Base-by-base conservation (phyloP, 2,113 vertebrate species). In the Trinectes maculatus region DNA sequence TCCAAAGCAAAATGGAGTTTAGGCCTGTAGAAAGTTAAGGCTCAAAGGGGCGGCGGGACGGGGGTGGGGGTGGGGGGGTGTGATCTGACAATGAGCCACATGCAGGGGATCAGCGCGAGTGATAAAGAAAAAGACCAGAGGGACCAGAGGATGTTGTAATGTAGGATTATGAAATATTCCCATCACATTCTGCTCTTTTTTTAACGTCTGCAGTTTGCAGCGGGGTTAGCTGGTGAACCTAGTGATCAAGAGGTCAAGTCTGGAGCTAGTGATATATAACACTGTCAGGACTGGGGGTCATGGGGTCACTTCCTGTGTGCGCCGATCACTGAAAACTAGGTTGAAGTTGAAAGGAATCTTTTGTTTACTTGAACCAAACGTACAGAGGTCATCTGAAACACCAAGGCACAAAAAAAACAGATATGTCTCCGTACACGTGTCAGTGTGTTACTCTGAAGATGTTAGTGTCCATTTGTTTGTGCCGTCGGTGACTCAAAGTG, bases 61-160 rank as follows among this genome's bases (percentile, higher is more conserved):
- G n/a, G n/a, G n/a, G n/a, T n/a, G n/a, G n/a, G 9, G 48, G 42
- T 13, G 37, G 24, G 22, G 63, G 15, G 46, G 48, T 51, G 13
- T 47, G 37, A 73, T 5, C 47, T 6, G 63, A 69, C 31, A 74
- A 46, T 19, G 28, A 54, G 54, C 10, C 1, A 4, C 43, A 5
- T 21, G 44, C 10, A 49, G 58, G 0, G 13, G 55, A 78, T 84
- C 48, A 88, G 89, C 49, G 87, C 81, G 46, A 86, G 87, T 40
- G 87, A 91, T 34, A 73, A 86, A 80, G 66, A 89, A 85, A 71
- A 60, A 80, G 87, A 59, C 26, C 29, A 68, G 62, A 82, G 58
- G 31, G 16, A 43, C 54, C 18, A 2, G 16, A 31, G 5, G 25
- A 39, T 63, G 49, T 54, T 44, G 51, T 57, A 61, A 66, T 13